Conservation (phyloP, 1,140 invertebrate species). For the Microplitis demolitor region DNA sequence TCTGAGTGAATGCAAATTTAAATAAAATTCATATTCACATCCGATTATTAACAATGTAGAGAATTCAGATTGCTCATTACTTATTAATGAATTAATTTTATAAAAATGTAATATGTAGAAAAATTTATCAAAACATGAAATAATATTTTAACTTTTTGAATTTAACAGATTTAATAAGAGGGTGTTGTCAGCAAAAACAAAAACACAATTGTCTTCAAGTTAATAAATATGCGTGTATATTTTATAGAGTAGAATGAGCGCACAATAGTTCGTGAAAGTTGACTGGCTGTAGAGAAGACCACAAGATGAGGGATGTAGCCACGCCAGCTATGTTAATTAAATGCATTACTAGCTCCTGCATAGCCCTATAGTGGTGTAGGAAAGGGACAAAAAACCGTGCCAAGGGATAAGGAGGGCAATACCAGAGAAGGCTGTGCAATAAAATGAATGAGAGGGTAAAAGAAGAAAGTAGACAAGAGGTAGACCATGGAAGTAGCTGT, state of each 20-base stretch:
- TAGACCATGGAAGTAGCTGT: constrained; percentile 22
- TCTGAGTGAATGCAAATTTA: no score
- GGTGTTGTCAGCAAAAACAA: neutral
- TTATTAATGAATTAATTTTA: no score
- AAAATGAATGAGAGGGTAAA: constrained; percentile 5
- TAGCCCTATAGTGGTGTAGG: constrained; percentile 26
- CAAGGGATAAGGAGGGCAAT: constrained; percentile 30
- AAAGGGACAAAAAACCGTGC: constrained; percentile 30
- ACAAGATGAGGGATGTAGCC: constrained; percentile 35
- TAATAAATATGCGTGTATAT: neutral
- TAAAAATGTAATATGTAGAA: no score
- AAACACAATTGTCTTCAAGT: neutral
- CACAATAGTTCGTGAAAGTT: constrained; percentile 45
- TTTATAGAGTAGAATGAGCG: constrained; percentile 15
- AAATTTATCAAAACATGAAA: no score
- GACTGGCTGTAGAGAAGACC: constrained; percentile 26
- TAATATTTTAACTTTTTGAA: no score
- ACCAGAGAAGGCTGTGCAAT: neutral
- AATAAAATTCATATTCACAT: no score
- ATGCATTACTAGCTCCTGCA: constrained; percentile 40
- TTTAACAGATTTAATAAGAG: no score
- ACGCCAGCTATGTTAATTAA: constrained; percentile 52
- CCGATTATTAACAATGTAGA: no score
- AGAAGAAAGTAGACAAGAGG: constrained; percentile 30
- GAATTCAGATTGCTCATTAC: no score